Conservation (phyloP, 2,888 invertebrate genomes). For the Allygus modestus region DNA sequence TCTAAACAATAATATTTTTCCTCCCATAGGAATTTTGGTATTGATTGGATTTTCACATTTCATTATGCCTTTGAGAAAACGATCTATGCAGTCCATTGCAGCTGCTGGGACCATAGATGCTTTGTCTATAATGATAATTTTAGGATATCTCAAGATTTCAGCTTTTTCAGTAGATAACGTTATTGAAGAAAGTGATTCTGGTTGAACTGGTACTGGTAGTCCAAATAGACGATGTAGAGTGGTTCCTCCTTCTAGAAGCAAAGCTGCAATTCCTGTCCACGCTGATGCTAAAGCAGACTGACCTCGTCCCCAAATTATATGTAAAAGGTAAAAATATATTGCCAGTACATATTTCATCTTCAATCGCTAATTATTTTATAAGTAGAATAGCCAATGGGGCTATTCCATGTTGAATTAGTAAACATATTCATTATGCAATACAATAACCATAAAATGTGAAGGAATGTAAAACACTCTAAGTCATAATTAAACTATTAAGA, state of each 20-base stretch:
- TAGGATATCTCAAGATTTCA: conserved; percentile 9
- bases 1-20: not conserved
- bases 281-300: not conserved
- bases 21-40: conserved; percentile 2
- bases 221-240: conserved; percentile 60
- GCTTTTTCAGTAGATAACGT: conserved; percentile 7
- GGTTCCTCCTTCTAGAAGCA: conserved; percentile 27
- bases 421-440: too few relatives aligned
- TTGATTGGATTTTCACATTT: not conserved
- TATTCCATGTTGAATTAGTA: too few relatives aligned
- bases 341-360: too few relatives aligned
- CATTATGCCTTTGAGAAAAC: conserved; percentile 41
- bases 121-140: conserved; percentile 59
- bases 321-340: conserved; percentile 18
- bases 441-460: too few relatives aligned
- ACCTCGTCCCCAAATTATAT: conserved; percentile 31
- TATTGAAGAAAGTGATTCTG: not conserved
- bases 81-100: not conserved
- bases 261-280: conserved; percentile 48
- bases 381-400: too few relatives aligned
- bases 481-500: too few relatives aligned
- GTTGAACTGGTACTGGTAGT: conserved; percentile 34
- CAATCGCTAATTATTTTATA: too few relatives aligned
- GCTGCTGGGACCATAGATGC: conserved; percentile 51
- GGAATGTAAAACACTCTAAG: too few relatives aligned